Evolutionary conservation across 2,888 invertebrate genomes (phyloP).

Genomic region (Stomorhina lunata): DNA sequence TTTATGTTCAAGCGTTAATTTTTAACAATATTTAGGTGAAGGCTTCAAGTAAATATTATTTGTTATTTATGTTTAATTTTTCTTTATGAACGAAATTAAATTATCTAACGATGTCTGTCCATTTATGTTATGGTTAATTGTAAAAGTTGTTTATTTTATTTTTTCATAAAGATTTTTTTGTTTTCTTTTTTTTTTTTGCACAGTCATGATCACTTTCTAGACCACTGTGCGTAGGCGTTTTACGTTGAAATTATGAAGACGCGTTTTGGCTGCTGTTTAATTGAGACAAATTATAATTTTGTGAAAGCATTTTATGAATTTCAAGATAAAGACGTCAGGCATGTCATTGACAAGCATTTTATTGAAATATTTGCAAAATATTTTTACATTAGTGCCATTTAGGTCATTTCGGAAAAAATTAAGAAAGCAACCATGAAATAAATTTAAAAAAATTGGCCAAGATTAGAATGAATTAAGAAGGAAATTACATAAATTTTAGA

Average conservation of each 20-base stretch:
- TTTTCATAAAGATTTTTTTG: too few species aligned
- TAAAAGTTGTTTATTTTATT: not conserved
- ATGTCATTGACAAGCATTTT: slow-evolving; percentile 30
- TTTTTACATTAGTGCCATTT: slow-evolving; percentile 10
- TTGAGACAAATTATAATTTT: slow-evolving; percentile 17
- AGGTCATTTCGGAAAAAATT: too few species aligned
- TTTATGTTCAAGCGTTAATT: not conserved
- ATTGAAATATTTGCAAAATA: slow-evolving; percentile 13
- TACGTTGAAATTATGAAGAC: not conserved
- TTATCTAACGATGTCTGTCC: not conserved
- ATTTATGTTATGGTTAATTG: not conserved
- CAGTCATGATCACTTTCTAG: slow-evolving; percentile 46
- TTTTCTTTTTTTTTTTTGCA: too few species aligned
- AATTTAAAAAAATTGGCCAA: not conserved
- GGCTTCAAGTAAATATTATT: slow-evolving; percentile 20
- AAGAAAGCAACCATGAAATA: not conserved
- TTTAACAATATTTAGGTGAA: slow-evolving; percentile 43
- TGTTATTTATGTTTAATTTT: not conserved
- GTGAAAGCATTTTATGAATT: slow-evolving; percentile 21
- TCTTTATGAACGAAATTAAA: not conserved
- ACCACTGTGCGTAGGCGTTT: slow-evolving; percentile 35
- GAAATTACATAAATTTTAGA: not conserved
- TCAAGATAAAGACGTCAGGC: slow-evolving; percentile 6
- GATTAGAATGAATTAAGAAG: not conserved
- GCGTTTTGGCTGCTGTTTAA: not conserved